Evolutionary conservation across 2,113 vertebrate species (phyloP).

Genomic region (Orycteropus afer): DNA sequence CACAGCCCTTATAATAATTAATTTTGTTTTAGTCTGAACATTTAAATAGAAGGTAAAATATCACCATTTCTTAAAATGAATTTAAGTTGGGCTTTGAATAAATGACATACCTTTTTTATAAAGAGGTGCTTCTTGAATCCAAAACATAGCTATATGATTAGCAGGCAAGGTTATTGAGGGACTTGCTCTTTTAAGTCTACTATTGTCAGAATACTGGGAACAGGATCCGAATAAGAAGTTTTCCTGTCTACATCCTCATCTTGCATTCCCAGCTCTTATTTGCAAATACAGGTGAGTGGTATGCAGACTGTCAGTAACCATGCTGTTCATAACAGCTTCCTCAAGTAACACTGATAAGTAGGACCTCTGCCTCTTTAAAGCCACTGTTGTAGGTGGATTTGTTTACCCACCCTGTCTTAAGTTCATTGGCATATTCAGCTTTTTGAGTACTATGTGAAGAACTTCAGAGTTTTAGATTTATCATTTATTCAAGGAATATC

Average conservation of each 20-base stretch:
- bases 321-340: constrained; percentile 3
- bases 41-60: neutral
- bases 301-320: neutral
- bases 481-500: constrained; percentile 37
- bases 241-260: neutral
- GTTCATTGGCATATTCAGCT: neutral
- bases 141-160: constrained; percentile 6
- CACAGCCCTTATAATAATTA: constrained; percentile 12
- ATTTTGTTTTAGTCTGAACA: neutral
- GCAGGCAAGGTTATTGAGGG: neutral
- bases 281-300: neutral
- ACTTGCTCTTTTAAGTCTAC: neutral
- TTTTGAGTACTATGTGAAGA: neutral
- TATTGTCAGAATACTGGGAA: constrained; percentile 14
- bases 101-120: constrained; percentile 36
- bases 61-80: constrained; percentile 32
- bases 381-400: neutral
- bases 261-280: neutral
- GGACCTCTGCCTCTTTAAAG: neutral
- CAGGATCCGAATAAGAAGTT: neutral
- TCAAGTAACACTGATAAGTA: neutral
- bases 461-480: neutral
- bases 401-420: neutral
- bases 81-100: constrained; percentile 28
- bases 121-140: constrained; percentile 31